Base-by-base conservation (phyloP, 2,888 invertebrate genomes). In the Opisthograptis luteolata region DNA sequence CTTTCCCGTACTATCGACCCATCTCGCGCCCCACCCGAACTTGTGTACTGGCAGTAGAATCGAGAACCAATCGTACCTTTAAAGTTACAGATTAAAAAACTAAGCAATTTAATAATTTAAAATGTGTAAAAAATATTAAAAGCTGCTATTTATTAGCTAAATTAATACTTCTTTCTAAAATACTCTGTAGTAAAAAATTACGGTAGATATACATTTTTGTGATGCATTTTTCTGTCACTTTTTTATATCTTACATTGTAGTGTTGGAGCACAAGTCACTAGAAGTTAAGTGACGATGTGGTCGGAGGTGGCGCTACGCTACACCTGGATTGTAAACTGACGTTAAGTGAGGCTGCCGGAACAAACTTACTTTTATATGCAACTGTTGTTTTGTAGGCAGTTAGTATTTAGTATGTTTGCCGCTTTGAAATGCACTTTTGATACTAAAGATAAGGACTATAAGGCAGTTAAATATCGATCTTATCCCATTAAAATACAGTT, bases 121-220 rank as follows among this genome's bases (percentile, higher is more conserved):
- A 67, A 45, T 55, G 57, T 51, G 49, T 55, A 60, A 49, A 49
- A 41, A 60, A 48, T 56, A 60, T 64, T 62, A 74, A 72, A 75
- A 76, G 69, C 70, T 74, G 67, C 64, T 39, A 22, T 35, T 57
- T 55, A 66, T 62, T 62, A 70, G 62, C 72, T 78, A 77, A 76
- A 79, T 76, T 82, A 81, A 83, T 82, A 82, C 82, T 82, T 79
- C 35, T 71, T 59, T 58, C 69, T 69, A 68, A 76, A 82, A 81
- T 81, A 82, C 79, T 80, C 69, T 58, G 64, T 46, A 64, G 50
- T 64, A 56, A 60, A 64, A 34, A 61, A 64, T 44, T 52, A 37
- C 30, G 40, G 34, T 14, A 40, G 44, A 10, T 17, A 46, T 22
- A 32, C 12, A 20, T 25, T 40, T 31, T 44, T 51, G 54, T 44